Evolutionary conservation across 2,797 vertebrate species (phyloP).

Genomic region (Sternotherus odoratus): DNA sequence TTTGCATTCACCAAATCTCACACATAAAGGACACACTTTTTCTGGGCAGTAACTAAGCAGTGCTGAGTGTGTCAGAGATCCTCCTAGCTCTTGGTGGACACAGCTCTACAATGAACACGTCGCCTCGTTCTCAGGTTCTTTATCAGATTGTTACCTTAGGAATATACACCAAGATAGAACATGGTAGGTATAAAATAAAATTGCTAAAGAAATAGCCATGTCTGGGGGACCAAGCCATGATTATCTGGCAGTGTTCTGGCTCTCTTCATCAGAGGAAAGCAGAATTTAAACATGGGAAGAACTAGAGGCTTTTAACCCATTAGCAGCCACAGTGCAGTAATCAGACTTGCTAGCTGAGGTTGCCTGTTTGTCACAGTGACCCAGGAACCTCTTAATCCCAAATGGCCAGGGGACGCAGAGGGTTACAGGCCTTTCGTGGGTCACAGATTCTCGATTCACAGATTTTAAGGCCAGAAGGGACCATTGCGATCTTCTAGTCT

Average conservation of each 20-base stretch:
- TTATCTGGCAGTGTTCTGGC: not conserved
- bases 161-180: not conserved
- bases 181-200: accelerated
- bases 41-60: not conserved
- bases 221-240: not conserved
- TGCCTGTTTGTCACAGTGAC: not conserved
- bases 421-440: not conserved
- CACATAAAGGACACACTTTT: not conserved
- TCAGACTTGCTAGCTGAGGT: not conserved
- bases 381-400: not conserved
- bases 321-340: not conserved
- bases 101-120: not conserved
- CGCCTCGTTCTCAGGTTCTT: not conserved
- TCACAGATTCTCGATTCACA: not conserved
- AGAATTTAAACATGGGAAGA: not conserved
- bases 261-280: not conserved
- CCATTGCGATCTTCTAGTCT: not conserved
- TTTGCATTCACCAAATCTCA: not conserved
- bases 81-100: not conserved
- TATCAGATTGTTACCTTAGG: not conserved
- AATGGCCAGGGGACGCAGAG: not conserved
- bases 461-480: not conserved
- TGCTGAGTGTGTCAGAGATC: not conserved
- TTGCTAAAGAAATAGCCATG: not conserved
- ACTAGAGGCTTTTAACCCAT: constrained; percentile 23